phyloP scores from a whole-genome alignment of 2,888 invertebrate species.

The Meteorus colon region DNA sequence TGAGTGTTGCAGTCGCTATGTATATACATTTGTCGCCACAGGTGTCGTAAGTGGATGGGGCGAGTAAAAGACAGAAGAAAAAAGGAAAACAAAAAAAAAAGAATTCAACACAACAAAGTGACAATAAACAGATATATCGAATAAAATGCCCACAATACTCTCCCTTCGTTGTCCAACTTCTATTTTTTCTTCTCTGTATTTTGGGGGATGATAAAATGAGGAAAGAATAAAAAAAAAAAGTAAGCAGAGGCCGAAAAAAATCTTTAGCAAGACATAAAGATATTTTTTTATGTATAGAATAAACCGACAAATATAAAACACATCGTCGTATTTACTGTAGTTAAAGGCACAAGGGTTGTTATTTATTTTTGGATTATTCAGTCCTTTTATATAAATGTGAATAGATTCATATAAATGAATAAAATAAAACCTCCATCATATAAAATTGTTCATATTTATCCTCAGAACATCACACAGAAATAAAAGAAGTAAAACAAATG shows the following conservation, averaged over 20 bases:
- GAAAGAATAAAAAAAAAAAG: neutral
- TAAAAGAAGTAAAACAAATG: neutral
- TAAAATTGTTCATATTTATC: slow-evolving; percentile 4
- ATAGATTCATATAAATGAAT: neutral
- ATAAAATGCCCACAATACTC: neutral
- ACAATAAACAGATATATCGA: neutral
- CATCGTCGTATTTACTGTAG: neutral
- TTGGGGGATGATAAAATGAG: neutral
- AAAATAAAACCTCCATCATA: neutral
- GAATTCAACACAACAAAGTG: neutral
- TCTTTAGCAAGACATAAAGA: neutral
- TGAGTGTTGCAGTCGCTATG: neutral
- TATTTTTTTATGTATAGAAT: neutral
- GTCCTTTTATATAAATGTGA: neutral
- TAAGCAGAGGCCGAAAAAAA: neutral
- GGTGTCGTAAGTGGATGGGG: neutral
- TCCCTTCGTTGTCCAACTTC: neutral
- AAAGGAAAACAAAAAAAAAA: neutral
- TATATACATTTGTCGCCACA: neutral
- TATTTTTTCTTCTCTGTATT: neutral
- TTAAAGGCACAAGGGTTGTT: neutral
- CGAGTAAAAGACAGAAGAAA: neutral
- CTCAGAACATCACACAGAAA: neutral
- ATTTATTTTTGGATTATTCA: neutral
- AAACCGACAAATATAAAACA: neutral